A percentile compares a stretch with the other conserved stretches of the same genome.
Conservation (phyloP, 2,888 invertebrate genomes). For the Bombylius discolor region DNA sequence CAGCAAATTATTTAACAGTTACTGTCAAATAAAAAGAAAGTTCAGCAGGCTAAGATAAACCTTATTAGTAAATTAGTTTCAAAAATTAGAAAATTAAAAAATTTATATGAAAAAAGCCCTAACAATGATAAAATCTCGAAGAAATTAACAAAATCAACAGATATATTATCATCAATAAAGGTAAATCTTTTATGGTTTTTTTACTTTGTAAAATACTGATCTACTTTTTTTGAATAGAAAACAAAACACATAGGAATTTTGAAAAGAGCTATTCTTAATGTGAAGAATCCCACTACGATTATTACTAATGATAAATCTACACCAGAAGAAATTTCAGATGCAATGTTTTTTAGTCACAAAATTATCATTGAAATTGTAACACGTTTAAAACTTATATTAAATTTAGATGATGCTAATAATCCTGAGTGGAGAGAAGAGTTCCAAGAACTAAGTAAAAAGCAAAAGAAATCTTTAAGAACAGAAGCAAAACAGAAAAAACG, state of each 20-base stretch:
- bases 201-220: background rate
- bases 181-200: background rate
- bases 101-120: background rate
- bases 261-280: constrained; percentile 21
- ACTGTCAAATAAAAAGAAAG: background rate
- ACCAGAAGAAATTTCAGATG: constrained; percentile 26
- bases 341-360: constrained; percentile 27
- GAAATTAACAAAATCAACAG: background rate
- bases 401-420: constrained; percentile 16
- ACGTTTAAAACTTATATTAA: constrained; percentile 18
- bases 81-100: background rate
- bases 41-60: background rate
- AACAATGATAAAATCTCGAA: background rate
- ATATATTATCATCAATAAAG: background rate
- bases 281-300: constrained; percentile 20
- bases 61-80: background rate
- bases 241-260: constrained; percentile 24
- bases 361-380: constrained; percentile 19
- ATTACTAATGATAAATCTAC: constrained; percentile 26
- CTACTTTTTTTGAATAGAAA: constrained; percentile 16
- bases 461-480: constrained; percentile 2
- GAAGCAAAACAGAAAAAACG: constrained; percentile 12
- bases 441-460: constrained; percentile 23
- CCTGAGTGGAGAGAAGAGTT: constrained; percentile 25
- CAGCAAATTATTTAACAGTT: background rate